A percentile compares a stretch with the other conserved stretches of the same genome.
Evolutionary conservation across 2,113 vertebrate species (phyloP).

Genomic region (Hippopotamus amphibius): DNA sequence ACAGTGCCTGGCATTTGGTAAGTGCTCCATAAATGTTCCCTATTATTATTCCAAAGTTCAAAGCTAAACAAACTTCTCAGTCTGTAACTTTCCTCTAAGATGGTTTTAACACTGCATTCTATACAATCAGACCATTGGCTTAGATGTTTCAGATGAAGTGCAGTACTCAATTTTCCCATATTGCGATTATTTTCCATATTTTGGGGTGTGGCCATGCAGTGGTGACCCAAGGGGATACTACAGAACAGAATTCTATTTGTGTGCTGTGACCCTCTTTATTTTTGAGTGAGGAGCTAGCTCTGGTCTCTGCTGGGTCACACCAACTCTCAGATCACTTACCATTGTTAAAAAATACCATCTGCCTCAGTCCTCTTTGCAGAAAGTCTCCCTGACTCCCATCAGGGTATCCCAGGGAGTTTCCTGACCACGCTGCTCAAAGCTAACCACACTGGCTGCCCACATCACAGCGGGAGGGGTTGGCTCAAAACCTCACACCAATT

Average conservation of each 20-base stretch:
- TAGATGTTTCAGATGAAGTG: neutral
- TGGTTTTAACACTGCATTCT: neutral
- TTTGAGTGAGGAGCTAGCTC: neutral
- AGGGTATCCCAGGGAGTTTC: conserved; percentile 58
- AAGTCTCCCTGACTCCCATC: conserved; percentile 22
- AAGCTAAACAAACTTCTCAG: conserved; percentile 15
- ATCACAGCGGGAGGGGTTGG: conserved; percentile 63
- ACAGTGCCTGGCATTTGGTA: neutral
- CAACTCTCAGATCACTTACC: conserved; percentile 69
- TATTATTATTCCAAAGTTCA: conserved; percentile 10
- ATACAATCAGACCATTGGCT: neutral
- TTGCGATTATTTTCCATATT: neutral
- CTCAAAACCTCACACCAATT: conserved; percentile 67
- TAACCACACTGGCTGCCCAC: neutral
- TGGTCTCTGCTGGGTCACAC: conserved; percentile 31
- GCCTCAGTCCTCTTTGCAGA: conserved; percentile 32
- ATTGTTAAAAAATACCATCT: conserved; percentile 76
- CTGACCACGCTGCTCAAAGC: conserved; percentile 54
- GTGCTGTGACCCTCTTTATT: conserved; percentile 46
- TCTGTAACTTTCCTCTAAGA: conserved; percentile 6
- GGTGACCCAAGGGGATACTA: neutral
- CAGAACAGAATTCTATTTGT: conserved; percentile 46
- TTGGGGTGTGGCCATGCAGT: neutral
- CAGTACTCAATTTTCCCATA: neutral
- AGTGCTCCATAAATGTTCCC: neutral